Conservation (phyloP, 2,113 vertebrate genomes). For the Perca flavescens region DNA sequence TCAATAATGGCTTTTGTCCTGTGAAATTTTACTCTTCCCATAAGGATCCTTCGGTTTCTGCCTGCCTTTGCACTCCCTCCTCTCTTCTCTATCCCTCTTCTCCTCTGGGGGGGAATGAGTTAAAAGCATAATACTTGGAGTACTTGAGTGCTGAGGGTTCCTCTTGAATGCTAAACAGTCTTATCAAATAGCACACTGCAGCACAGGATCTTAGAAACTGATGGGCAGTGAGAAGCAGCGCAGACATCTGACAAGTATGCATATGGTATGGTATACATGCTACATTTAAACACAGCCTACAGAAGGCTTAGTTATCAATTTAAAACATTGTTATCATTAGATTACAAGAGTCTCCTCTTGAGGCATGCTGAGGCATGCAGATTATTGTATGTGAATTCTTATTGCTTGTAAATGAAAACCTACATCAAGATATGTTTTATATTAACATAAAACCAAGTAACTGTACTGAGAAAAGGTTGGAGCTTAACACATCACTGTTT, state of each 20-base stretch:
- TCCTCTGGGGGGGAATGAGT: constrained; percentile 72
- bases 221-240: constrained; percentile 54
- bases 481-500: not conserved
- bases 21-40: constrained; percentile 74
- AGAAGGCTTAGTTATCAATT: not conserved
- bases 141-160: constrained; percentile 72
- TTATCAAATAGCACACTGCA: constrained; percentile 71
- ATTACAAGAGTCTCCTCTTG: not conserved
- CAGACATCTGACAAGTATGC: constrained; percentile 28
- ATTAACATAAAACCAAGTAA: not conserved
- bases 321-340: not conserved
- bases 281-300: constrained; percentile 1
- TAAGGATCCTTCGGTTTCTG: constrained; percentile 64
- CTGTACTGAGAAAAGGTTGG: not conserved
- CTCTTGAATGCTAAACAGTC: constrained; percentile 79
- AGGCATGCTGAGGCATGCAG: not conserved
- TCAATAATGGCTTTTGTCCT: constrained; percentile 76
- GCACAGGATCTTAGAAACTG: constrained; percentile 51
- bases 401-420: not conserved
- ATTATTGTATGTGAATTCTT: not conserved
- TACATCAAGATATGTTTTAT: not conserved
- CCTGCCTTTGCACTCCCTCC: constrained; percentile 28
- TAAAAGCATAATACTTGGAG: constrained; percentile 80
- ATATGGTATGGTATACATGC: not conserved
- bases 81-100: constrained; percentile 37